Evolutionary conservation across 2,113 vertebrate species (phyloP), one percentile per base, ranked within the genome.

Genomic region (Otolemur garnettii): DNA sequence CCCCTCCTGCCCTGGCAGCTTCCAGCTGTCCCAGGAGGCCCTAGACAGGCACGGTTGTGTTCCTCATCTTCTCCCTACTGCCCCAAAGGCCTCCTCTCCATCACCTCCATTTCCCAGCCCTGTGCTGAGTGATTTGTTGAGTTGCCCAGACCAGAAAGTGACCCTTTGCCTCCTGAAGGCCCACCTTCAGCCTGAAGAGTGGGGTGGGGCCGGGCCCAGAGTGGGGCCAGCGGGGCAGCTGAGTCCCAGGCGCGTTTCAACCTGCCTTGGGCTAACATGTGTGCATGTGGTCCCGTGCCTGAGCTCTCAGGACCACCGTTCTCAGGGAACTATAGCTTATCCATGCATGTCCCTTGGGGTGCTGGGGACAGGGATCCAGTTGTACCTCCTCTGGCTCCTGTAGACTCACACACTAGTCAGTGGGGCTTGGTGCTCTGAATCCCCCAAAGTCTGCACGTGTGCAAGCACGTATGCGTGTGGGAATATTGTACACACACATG

Each of bases 81-180:
- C 84, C 42, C 3, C 0, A 0, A 10, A 1, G 2, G 6, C 11
- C 22, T 5, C 0, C 4, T 8, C 19, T 3, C 0, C 2, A 0
- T 17, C 0, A 0, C 13, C 3, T 14, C 35, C 2, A 4, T 11
- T 9, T 35, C 45, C 83, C 26, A 1, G 18, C 50, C 15, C 30
- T 28, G 9, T 74, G 62, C 15, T 19, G 0, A 0, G 4, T 28
- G 38, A 42, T 3, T 50, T 3, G 0, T 4, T 8, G 33, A 22
- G 8, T 17, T 7, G 0, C 9, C 55, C 55, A 64, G 18, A 19
- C 26, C 42, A 15, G 89, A 78, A 50, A 42, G 13, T 30, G 33
- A 17, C 35, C 7, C 18, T 26, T 45, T 24, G 5, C 19, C 82
- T 38, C 19, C 14, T 21, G 9, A 5, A 5, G 4, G 1, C 22